Conservation (phyloP, 2,113 vertebrate genomes). For the Macrotus californicus region DNA sequence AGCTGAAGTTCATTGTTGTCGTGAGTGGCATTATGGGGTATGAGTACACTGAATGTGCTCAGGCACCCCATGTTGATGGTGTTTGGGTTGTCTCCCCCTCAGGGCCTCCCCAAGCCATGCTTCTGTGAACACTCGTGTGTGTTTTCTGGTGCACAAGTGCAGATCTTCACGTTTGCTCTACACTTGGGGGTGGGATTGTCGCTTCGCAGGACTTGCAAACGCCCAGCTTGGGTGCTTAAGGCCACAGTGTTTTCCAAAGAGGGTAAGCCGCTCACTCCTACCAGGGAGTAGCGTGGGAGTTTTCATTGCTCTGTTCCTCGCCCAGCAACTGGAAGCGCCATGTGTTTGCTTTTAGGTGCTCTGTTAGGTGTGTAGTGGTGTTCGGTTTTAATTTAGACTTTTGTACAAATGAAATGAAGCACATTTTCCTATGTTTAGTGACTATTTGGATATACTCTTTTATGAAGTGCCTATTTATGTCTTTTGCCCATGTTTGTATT, state of each 20-base stretch:
- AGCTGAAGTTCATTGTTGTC: no score
- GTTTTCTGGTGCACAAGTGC: neutral
- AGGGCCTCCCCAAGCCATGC: neutral
- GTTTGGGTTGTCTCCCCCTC: neutral
- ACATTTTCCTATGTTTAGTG: neutral
- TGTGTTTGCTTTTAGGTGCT: neutral
- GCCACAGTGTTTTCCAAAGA: neutral
- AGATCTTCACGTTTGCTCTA: neutral
- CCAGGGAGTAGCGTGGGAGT: neutral
- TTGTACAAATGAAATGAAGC: neutral
- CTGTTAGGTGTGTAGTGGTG: accelerated
- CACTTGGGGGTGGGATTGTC: neutral
- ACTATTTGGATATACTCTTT: neutral
- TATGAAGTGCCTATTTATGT: neutral
- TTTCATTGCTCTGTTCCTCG: neutral
- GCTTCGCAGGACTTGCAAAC: accelerated
- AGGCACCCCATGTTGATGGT: neutral
- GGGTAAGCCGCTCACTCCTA: accelerated
- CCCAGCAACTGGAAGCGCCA: neutral
- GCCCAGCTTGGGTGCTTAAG: neutral
- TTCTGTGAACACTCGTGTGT: neutral
- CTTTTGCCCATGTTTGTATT: neutral
- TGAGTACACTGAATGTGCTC: no score
- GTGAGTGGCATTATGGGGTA: no score
- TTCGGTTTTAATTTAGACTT: neutral